A percentile compares a stretch with the other conserved stretches of the same genome.
Evolutionary conservation across 2,113 vertebrate genomes (phyloP).

Genomic region (Barnardius zonarius): DNA sequence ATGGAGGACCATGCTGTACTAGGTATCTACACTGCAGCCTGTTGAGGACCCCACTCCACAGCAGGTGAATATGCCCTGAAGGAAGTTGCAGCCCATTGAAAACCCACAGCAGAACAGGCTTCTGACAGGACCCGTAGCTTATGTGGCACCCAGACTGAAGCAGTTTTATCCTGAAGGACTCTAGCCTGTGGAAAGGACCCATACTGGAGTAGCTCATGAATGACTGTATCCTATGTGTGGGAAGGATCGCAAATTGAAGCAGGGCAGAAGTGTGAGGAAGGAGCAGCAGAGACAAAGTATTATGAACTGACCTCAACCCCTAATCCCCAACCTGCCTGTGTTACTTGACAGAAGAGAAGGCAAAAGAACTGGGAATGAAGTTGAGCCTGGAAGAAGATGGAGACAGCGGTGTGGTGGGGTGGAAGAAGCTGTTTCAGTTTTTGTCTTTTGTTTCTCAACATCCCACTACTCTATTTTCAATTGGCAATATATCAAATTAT

Average conservation of each 20-base stretch:
- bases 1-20: neutral
- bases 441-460: neutral
- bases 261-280: neutral
- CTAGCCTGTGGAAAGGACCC: neutral
- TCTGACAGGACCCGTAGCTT: neutral
- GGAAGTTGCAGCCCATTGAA: neutral
- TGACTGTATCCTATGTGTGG: neutral
- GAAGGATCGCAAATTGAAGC: neutral
- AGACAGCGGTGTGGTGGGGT: accelerated
- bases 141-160: neutral
- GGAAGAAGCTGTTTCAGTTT: neutral
- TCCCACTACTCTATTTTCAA: neutral
- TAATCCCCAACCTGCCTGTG: neutral
- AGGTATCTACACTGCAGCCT: neutral
- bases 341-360: neutral
- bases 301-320: neutral
- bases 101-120: neutral
- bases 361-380: neutral
- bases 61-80: neutral
- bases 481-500: neutral
- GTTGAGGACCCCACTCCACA: neutral
- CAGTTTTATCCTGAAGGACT: neutral
- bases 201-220: neutral
- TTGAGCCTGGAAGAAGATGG: neutral
- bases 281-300: neutral